Base-by-base conservation (phyloP, 2,797 vertebrate genomes). In the Podarcis siculus region DNA sequence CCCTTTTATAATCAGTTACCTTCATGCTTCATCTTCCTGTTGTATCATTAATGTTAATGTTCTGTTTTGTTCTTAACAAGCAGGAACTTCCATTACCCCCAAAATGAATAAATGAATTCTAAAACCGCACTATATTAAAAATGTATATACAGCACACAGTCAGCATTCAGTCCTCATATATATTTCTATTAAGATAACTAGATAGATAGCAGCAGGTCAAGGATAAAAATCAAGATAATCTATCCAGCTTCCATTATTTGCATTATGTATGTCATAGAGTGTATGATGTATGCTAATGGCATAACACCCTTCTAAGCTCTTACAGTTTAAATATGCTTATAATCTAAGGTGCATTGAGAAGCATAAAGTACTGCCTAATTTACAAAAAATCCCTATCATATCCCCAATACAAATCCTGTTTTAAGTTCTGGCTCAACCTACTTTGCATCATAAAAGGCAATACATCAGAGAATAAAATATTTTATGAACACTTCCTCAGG, bases 41-140 rank as follows among this genome's bases (percentile, higher is more conserved):
- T 93, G 89, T 92, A 95, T 94, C 90, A 90, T 95, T 94, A 95
- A 93, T 82, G 42, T 64, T 95, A 94, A 95, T 94, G 94, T 94
- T 95, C 77, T 91, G 77, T 94, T 71, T 95, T 91, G 87, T 85
- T 86, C 82, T 79, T 88, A 82, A 91, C 73, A 94, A 94, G 75
- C 8, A 90, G 67, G 93, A 90, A 88, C 83, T 93, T 95, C 87
- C 85, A 93, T 93, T 93, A 91, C 78, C 69, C 45, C 61, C 90
- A 94, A 21, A 93, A 89, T 30, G 80, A 96, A 96, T 92, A 96
- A 92, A 95, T 95, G 32, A 96, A 95, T 95, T 92, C 79, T 90
- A 92, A 92, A 92, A 93, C 61, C 93, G 2, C 4, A 61, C 39
- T 82, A 72, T 69, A 92, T 64, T 94, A 92, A 94, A 93, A 92